Evolutionary conservation across 2,888 invertebrate species (phyloP).

Genomic region (Xestobium rufovillosum): DNA sequence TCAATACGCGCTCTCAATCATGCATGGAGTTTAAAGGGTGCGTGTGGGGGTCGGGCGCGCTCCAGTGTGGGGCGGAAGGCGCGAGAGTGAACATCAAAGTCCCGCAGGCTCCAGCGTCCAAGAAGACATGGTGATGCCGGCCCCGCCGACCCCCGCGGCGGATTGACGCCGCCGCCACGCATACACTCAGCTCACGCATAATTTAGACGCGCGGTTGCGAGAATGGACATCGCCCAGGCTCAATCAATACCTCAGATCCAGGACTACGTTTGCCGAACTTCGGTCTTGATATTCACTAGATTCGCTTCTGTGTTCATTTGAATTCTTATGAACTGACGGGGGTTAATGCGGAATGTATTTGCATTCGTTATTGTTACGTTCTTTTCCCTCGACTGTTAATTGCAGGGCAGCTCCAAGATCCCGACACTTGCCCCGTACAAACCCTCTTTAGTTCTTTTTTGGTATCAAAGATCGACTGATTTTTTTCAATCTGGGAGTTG

Average conservation of each 20-base stretch:
- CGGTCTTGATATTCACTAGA: too few relatives aligned
- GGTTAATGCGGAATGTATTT: too few relatives aligned
- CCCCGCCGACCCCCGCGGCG: conserved; percentile 17
- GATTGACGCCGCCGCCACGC: conserved; percentile 41
- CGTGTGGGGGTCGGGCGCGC: conserved; percentile 19
- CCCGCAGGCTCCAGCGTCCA: conserved; percentile 22
- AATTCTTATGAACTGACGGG: too few relatives aligned
- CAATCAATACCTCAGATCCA: conserved; percentile 42
- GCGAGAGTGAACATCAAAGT: conserved; percentile 36
- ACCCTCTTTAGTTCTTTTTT: too few relatives aligned
- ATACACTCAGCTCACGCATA: conserved; percentile 45
- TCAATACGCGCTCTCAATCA: conserved; percentile 46
- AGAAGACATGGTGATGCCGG: conserved; percentile 8
- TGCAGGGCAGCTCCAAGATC: too few relatives aligned
- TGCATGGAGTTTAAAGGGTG: conserved; percentile 37
- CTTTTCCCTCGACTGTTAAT: too few relatives aligned
- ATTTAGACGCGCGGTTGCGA: conserved; percentile 45
- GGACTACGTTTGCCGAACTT: conserved; percentile 40
- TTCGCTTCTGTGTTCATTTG: too few relatives aligned
- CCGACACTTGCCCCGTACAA: too few relatives aligned
- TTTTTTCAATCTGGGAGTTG: too few relatives aligned
- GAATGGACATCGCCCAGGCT: conserved; percentile 45
- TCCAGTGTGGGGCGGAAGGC: conserved; percentile 22
- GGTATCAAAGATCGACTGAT: too few relatives aligned
- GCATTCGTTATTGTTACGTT: too few relatives aligned